These are phyloP conservation scores for Neopelma chrysocephalum DNA, from an alignment of 2,797 vertebrate species.

Conservation along the genomic window DNA sequence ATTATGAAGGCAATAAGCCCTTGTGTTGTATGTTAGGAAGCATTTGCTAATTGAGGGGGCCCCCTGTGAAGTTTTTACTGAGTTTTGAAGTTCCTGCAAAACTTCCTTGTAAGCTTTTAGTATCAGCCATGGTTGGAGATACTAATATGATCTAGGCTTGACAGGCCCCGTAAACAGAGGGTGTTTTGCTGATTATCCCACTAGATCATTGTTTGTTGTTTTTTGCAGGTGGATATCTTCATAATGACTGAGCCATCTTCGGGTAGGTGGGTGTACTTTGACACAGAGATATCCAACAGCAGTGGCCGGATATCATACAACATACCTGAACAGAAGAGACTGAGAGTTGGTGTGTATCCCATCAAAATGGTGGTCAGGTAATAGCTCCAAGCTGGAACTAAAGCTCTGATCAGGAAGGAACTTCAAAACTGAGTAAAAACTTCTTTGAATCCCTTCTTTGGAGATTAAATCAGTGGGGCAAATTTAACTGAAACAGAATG, in stretches of 20 bases:
- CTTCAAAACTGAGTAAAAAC: neutral
- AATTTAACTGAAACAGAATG: neutral
- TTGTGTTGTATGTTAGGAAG: neutral
- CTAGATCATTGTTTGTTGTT: neutral
- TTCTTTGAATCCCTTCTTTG: neutral
- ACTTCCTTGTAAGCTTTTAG: neutral
- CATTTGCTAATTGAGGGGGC: neutral
- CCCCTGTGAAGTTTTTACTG: neutral
- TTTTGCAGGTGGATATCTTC: conserved; percentile 89
- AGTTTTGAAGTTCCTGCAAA: neutral
- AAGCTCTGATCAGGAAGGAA: neutral
- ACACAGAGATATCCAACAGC: conserved; percentile 94
- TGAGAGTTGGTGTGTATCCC: conserved; percentile 92
- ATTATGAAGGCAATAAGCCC: neutral
- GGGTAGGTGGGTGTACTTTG: conserved; percentile 93
- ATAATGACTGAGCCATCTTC: conserved; percentile 94
- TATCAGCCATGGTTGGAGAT: neutral
- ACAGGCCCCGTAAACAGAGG: neutral
- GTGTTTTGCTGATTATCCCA: neutral
- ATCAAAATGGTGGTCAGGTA: conserved; percentile 99
- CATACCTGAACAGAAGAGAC: conserved; percentile 88
- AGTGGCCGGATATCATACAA: conserved; percentile 91
- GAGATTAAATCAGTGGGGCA: neutral
- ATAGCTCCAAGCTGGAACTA: conserved; percentile 16
- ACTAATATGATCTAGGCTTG: neutral